Conservation (phyloP, 2,797 vertebrate species). For the Notamacropus eugenii region DNA sequence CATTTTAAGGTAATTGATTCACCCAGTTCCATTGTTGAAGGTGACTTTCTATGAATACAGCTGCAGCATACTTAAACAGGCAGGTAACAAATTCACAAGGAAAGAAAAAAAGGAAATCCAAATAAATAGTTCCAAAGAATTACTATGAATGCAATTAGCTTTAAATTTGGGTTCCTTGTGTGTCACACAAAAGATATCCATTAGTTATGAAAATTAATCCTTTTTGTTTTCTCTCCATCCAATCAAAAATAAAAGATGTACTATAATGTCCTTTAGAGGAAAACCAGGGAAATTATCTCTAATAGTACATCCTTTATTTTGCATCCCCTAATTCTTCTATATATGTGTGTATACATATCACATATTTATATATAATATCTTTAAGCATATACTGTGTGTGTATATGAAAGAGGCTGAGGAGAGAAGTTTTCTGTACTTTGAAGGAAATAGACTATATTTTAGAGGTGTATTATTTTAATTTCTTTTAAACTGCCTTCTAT, state of each 20-base stretch:
- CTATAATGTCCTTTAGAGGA: neutral
- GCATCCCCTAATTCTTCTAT: neutral
- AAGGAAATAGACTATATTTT: neutral
- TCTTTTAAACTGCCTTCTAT: neutral
- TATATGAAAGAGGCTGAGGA: neutral
- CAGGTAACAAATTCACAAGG: neutral
- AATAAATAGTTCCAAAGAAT: constrained; percentile 27
- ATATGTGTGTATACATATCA: neutral
- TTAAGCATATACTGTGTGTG: neutral
- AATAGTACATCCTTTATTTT: neutral
- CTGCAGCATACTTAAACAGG: neutral
- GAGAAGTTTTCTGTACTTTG: neutral
- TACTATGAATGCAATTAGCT: neutral
- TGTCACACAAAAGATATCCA: neutral
- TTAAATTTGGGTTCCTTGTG: constrained; percentile 6
- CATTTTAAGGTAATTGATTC: constrained; percentile 31
- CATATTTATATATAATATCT: neutral
- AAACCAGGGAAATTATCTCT: neutral
- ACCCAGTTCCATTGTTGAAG: neutral
- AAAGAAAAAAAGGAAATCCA: neutral
- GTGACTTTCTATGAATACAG: constrained; percentile 19
- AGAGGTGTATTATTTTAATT: neutral
- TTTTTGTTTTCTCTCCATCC: neutral
- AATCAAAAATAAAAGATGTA: neutral
- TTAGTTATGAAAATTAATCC: neutral